Base-by-base conservation (phyloP, 1,140 invertebrate genomes). In the Gonatopus flavifemur region DNA sequence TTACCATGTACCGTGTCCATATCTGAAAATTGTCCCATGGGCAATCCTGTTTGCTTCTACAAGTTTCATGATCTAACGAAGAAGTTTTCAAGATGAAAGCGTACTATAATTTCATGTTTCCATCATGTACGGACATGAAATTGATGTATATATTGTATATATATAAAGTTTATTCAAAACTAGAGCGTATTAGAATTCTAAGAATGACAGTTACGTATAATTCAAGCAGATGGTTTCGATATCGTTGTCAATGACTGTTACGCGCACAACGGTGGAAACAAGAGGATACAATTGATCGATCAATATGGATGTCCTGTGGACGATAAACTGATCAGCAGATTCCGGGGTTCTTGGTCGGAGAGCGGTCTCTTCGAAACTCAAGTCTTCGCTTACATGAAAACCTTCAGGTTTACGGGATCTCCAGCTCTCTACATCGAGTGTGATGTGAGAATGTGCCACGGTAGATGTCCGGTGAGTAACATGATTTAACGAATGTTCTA, bases 221-320 rank as follows among this genome's bases (percentile, higher is more conserved):
- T 65, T 59, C 44, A 74, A 80, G 49, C 78, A 94, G 91, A 94
- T 77, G 93, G 93, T 47, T 96, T 95, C 67, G 93, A 96, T 69
- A 93, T 96, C 53, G 90, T 95, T n/a, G 93, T 96, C 4, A 96
- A 94, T 69, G 93, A 96, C 70, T 96, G 93, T 71, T 93, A 88
- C 67, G 93, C 93, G 0, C 93, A 96, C 71, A 96, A 96, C 78
- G 93, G 93, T 35, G 93, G 89, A 3, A 89, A 89, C 48, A 95
- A 95, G 70, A 84, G 86, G 58, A 93, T 96, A 60, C 90, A 94
- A 66, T 80, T 96, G 28, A 96, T 95, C 46, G 93, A 96, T 75
- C 90, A 94, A 72, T 92, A 89, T 66, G 93, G 93, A n/a, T 96
- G 93, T 72, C 93, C 93, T 2, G 90, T 94, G 3, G 93, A 95